Conservation (phyloP, 2,797 vertebrate species). For the Protonibea diacanthus region DNA sequence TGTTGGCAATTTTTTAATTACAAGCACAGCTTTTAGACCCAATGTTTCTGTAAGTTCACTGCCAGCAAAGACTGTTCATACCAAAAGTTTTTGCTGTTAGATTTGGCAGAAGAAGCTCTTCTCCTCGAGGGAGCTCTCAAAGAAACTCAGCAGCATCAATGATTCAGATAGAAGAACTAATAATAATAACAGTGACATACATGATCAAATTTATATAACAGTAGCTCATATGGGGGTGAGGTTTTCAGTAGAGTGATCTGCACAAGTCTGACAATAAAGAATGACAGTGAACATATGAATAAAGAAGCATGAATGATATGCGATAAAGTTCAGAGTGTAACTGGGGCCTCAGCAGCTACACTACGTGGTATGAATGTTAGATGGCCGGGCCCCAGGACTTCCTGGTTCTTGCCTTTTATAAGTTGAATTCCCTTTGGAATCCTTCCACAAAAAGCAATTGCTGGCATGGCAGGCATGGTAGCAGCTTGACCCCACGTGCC, state of each 20-base stretch:
- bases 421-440: conserved; percentile 52
- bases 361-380: conserved; percentile 1
- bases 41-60: neutral
- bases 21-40: neutral
- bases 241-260: neutral
- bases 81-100: neutral
- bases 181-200: conserved; percentile 2
- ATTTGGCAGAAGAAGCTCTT: neutral
- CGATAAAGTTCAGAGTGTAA: conserved; percentile 22
- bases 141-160: neutral
- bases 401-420: conserved; percentile 31
- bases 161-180: neutral
- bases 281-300: conserved; percentile 16
- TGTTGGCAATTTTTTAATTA: neutral
- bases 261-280: neutral
- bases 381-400: neutral
- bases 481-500: conserved; percentile 57
- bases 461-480: conserved; percentile 46
- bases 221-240: neutral
- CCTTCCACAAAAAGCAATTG: conserved; percentile 60
- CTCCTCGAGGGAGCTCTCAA: neutral
- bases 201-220: conserved; percentile 5
- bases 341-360: neutral
- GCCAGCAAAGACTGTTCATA: neutral
- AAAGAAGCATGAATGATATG: conserved; percentile 4